These are phyloP conservation scores for Pseudochirops cupreus DNA, from an alignment of 2,797 vertebrate genomes.

Conservation along the genomic window DNA sequence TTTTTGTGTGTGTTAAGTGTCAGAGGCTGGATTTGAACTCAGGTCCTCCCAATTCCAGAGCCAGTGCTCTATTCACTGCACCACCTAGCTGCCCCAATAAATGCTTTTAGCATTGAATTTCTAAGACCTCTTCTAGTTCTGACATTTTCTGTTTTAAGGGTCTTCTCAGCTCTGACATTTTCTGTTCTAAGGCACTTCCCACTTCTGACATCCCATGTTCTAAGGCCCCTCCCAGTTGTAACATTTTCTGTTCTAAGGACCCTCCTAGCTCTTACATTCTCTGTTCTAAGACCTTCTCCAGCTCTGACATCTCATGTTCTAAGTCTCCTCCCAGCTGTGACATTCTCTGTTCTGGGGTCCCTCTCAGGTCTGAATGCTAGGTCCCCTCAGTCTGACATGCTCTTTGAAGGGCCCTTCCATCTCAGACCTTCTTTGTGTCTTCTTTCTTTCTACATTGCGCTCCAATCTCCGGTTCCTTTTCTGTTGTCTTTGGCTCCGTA, in stretches of 20 bases:
- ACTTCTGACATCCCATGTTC: not conserved
- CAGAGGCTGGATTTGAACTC: too few relatives aligned
- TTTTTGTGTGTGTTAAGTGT: too few relatives aligned
- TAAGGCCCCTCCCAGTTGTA: not conserved
- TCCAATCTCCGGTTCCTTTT: not conserved
- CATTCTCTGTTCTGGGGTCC: rapidly evolving
- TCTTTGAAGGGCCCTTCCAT: not conserved
- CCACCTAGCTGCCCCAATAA: not conserved
- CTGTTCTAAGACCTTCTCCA: not conserved
- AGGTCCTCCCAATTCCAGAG: too few relatives aligned
- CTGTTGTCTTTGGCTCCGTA: too few relatives aligned
- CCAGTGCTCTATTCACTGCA: too few relatives aligned
- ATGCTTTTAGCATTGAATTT: not conserved
- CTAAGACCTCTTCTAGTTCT: not conserved
- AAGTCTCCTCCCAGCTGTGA: not conserved
- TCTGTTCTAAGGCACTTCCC: too few relatives aligned
- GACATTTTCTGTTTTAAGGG: not conserved
- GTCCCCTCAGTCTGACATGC: not conserved
- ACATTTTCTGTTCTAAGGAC: not conserved
- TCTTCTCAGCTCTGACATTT: too few relatives aligned
- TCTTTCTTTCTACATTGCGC: not conserved
- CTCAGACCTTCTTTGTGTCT: not conserved
- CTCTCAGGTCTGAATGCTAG: not conserved
- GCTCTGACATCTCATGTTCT: not conserved
- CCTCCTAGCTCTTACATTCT: too few relatives aligned